Conservation (phyloP, 2,113 vertebrate genomes). For the Calidris pugnax region DNA sequence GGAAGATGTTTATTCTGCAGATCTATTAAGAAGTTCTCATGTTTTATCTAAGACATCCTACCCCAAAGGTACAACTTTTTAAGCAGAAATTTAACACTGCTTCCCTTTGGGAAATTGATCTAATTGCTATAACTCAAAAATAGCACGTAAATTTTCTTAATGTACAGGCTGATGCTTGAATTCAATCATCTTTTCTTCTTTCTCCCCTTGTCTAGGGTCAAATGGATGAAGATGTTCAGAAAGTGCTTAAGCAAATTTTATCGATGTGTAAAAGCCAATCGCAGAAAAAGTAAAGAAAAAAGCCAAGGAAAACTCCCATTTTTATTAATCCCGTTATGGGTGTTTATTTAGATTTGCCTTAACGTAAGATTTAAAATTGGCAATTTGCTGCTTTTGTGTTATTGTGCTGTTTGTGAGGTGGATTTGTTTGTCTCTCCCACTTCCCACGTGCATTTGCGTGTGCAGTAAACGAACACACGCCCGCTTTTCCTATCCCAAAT, state of each 20-base stretch:
- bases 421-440: slow-evolving; percentile 39
- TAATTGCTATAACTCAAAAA: not conserved
- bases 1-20: not conserved
- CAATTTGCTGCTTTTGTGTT: slow-evolving; percentile 55
- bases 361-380: slow-evolving; percentile 25
- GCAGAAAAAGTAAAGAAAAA: slow-evolving; percentile 83
- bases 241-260: slow-evolving; percentile 95
- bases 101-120: not conserved
- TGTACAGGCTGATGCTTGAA: not conserved
- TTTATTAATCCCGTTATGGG: slow-evolving; percentile 35
- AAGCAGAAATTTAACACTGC: not conserved
- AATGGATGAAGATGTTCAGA: slow-evolving; percentile 99
- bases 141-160: not conserved
- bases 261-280: slow-evolving; percentile 95
- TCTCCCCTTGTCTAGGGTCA: slow-evolving; percentile 83
- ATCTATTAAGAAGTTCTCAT: not conserved
- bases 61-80: not conserved
- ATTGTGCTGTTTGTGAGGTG: slow-evolving; percentile 41
- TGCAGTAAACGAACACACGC: slow-evolving; percentile 37
- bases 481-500: slow-evolving; percentile 9
- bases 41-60: not conserved
- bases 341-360: slow-evolving; percentile 61
- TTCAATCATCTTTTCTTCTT: not conserved
- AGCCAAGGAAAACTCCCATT: not conserved
- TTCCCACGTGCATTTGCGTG: not conserved